Base-by-base conservation (phyloP, 2,797 vertebrate species). In the Halcyon badia region DNA sequence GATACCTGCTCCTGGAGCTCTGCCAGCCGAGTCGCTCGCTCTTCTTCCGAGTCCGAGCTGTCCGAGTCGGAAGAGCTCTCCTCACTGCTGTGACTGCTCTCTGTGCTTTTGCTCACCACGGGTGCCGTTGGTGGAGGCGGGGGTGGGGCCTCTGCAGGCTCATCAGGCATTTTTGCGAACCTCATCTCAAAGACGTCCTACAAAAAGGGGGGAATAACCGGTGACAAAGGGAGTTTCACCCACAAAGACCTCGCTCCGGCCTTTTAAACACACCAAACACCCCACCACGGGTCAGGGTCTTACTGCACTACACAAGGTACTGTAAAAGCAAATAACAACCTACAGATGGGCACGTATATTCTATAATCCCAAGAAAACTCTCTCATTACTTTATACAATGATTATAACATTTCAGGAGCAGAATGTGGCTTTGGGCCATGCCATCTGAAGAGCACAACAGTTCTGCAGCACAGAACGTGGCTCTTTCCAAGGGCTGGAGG, bases 171-270 rank as follows among this genome's bases (percentile, higher is more conserved):
- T 96, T 99, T 99, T 22, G 99, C 99, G 22, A 99, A 99, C 52
- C 98, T 98, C 98, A 99, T 99, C 97, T 99, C 99, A 26, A 99
- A 99, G 81, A 99, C 98, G 3, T 99, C 99, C 99, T 99, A 85
- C 0, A 24, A 30, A 58, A 64, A 54, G 28, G 42, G 19, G 37
- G 46, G 12, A 14, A 86, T 75, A 41, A 41, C 2, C 8, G 11
- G 31, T 83, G 52, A 58, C 3, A 20, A 56, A 69, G 78, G 41
- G 35, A 76, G 30, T 26, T n/a, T 89, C 2, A 9, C 60, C 2
- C 31, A 33, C 22, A 1, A 54, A 39, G 30, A 30, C n/a, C 60
- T 51, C 41, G 1, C 3, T 76, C 26, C 5, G 19, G 39, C 9
- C 39, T 79, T 57, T 60, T 37, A 70, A 82, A 82, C 7, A 13